A percentile compares a stretch with the other conserved stretches of the same genome.
Evolutionary conservation across 1,140 invertebrate genomes (phyloP).

Genomic region (Onthophagus taurus): DNA sequence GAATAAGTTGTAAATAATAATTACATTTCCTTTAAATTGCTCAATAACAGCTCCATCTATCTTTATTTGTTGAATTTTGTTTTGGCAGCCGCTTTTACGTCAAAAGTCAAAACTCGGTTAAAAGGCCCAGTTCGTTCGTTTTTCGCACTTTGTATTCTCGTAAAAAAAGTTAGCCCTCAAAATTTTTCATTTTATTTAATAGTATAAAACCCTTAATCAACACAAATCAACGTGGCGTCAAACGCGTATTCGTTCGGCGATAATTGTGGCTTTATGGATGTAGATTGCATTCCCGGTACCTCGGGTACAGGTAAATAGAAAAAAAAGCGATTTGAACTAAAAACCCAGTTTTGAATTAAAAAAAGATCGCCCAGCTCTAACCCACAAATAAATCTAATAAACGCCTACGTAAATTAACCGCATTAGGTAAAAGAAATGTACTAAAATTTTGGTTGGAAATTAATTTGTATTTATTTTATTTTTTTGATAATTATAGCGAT

Average conservation of each 20-base stretch:
- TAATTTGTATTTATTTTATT: neutral
- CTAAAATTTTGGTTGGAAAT: neutral
- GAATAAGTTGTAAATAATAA: too few species aligned
- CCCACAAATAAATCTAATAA: neutral
- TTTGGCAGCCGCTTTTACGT: too few species aligned
- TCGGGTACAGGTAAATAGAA: conserved; percentile 11
- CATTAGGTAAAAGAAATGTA: neutral
- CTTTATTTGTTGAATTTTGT: too few species aligned
- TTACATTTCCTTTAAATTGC: too few species aligned
- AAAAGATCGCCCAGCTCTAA: neutral
- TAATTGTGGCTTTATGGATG: conserved; percentile 6
- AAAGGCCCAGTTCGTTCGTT: too few species aligned
- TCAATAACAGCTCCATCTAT: too few species aligned
- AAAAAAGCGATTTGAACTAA: neutral
- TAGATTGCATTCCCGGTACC: conserved; percentile 8
- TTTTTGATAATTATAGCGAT: conserved; percentile 1
- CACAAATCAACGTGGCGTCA: conserved; percentile 3
- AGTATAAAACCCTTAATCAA: too few species aligned
- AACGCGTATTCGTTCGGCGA: neutral
- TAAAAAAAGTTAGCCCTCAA: too few species aligned
- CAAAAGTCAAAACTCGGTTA: too few species aligned
- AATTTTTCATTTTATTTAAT: too few species aligned
- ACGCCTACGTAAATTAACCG: neutral
- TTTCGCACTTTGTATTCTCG: too few species aligned
- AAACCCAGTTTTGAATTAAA: neutral